Base-by-base conservation (phyloP, 23 tunicate genomes). In the Trididemnum miniatum region DNA sequence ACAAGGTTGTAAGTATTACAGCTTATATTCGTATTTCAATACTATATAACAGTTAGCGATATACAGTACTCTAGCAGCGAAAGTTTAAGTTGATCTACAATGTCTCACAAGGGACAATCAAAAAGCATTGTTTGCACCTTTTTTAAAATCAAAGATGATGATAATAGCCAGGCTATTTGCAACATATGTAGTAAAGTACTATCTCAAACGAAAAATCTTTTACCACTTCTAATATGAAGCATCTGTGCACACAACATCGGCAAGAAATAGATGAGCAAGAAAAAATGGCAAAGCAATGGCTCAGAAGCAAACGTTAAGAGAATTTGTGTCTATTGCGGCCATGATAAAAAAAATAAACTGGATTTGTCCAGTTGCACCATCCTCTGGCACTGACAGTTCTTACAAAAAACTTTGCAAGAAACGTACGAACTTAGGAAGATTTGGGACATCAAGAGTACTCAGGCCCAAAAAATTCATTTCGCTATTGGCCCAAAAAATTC, bases 401-500 rank as follows among this genome's bases (percentile, higher is more conserved):
- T 37, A 29, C 75, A 69, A 34, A 30, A 29, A 29, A 69, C 75
- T 69, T 69, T 69, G 22, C 26, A 69, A 69, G 75, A 69, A 31
- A 69, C 75, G 4, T 33, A 29, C 36, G 36, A 30, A 69, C 38
- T 69, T 30, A 69, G 31, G 25, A 73, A 73, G 59, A 73, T 73
- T 37, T 73, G 79, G 79, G 79, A 73, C 24, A 73, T 73, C 30
- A 73, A 73, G 9, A 39, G 59, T 20, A 1, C 26, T 37, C 57
- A 39, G 32, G 79, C 79, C 28, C 25, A 20, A 37, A 37, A 38
- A 39, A 39, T 73, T 39, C 79, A 73, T 24, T 20, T 15, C 18
- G 27, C 59, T 37, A 39, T 73, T 20, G 79, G 59, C 18, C n/a
- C n/a, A n/a, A n/a, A n/a, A 82, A 76, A 35, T 74, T 75, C 82